Conservation (phyloP, 2,113 vertebrate genomes). For the Aegotheles bennettii region DNA sequence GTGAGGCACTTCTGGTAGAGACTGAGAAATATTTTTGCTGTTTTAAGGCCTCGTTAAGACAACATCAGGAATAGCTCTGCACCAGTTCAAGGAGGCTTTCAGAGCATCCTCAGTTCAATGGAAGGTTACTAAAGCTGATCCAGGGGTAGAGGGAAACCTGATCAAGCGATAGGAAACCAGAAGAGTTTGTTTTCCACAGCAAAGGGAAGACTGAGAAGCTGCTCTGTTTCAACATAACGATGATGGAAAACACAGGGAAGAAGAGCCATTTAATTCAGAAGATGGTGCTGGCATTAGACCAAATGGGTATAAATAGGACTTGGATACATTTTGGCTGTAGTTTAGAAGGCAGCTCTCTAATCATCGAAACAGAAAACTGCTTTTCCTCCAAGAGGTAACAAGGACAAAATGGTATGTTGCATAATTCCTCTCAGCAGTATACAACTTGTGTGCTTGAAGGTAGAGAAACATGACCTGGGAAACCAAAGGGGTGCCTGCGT, state of each 20-base stretch:
- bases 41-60: background rate
- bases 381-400: background rate
- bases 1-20: background rate
- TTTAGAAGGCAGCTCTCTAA: background rate
- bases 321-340: background rate
- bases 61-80: background rate
- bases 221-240: slow-evolving; percentile 37
- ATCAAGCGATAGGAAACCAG: slow-evolving; percentile 39
- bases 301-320: background rate
- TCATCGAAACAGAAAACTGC: background rate
- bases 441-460: background rate
- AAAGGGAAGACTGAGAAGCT: slow-evolving; percentile 26
- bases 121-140: slow-evolving; percentile 9
- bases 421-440: background rate
- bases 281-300: background rate
- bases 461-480: background rate
- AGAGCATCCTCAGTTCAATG: background rate
- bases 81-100: background rate
- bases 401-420: background rate
- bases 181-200: slow-evolving; percentile 47
- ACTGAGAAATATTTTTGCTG: background rate
- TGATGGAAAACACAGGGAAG: slow-evolving; percentile 45
- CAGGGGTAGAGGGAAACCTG: slow-evolving; percentile 13
- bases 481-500: background rate
- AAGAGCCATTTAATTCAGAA: slow-evolving; percentile 8